phyloP scores from a whole-genome alignment of 2,113 vertebrate species.

The Triplophysa siluroides region DNA sequence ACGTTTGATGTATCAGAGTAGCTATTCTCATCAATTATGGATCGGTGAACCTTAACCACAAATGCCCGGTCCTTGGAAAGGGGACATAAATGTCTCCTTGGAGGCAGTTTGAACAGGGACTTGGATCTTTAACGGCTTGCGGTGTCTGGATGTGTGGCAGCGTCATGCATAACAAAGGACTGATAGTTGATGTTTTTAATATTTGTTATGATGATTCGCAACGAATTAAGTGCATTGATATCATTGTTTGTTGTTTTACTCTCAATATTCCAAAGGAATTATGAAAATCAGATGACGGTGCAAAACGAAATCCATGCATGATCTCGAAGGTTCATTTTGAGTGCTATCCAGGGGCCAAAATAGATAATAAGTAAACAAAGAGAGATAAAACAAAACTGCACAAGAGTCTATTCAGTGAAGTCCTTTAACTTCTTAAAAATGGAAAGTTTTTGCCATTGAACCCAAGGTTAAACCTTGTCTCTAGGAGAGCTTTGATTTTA shows the following conservation, averaged over 20 bases:
- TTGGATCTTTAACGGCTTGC: slow-evolving; percentile 13
- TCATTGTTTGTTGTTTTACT: too few relatives aligned
- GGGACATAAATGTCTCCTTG: slow-evolving; percentile 7
- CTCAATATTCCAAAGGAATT: too few relatives aligned
- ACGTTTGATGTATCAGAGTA: slow-evolving; percentile 28
- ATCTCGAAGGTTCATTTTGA: neutral
- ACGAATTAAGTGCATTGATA: too few relatives aligned
- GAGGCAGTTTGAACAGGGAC: neutral
- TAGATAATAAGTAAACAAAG: too few relatives aligned
- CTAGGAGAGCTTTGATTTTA: slow-evolving; percentile 15
- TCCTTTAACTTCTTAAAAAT: neutral
- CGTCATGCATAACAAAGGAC: neutral
- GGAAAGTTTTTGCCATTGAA: neutral
- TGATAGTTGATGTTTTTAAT: neutral
- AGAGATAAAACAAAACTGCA: too few relatives aligned
- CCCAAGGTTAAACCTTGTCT: too few relatives aligned
- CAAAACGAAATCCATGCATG: too few relatives aligned
- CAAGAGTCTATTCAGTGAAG: too few relatives aligned
- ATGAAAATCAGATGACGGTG: too few relatives aligned
- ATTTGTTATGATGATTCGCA: neutral
- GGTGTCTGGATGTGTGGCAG: neutral
- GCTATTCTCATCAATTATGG: slow-evolving; percentile 31
- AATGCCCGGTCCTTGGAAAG: neutral
- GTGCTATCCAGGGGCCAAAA: too few relatives aligned
- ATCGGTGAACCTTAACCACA: slow-evolving; percentile 25